These are phyloP conservation scores for Eospalax fontanierii DNA, from an alignment of 2,797 vertebrate genomes.

Conservation along the genomic window DNA sequence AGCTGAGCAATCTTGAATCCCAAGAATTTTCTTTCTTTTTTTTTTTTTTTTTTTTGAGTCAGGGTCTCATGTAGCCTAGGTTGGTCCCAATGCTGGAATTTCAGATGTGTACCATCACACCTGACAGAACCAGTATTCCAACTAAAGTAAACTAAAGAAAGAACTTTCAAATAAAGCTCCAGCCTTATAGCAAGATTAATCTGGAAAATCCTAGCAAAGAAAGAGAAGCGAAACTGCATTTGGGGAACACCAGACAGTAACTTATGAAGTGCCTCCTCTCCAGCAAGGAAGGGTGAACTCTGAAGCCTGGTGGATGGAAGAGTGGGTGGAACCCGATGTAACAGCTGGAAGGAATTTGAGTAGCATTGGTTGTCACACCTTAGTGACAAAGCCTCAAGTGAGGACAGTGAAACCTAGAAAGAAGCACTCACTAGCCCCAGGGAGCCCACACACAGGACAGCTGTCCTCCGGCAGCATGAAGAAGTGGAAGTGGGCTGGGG, in stretches of 20 bases:
- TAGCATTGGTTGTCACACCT: not conserved
- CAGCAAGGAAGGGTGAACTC: not conserved
- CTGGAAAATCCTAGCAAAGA: constrained; percentile 18
- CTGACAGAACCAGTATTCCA: not conserved
- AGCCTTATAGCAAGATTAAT: not conserved
- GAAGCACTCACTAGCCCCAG: not conserved
- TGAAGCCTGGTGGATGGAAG: not conserved
- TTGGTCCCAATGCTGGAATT: not conserved
- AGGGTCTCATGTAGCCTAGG: too few relatives aligned
- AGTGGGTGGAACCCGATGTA: not conserved
- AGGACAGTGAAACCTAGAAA: not conserved
- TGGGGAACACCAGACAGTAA: not conserved
- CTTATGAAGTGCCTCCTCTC: not conserved
- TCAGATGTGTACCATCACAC: not conserved
- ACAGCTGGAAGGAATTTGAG: not conserved
- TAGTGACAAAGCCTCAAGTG: not conserved
- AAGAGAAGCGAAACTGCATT: not conserved
- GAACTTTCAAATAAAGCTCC: not conserved
- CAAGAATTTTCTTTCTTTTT: too few relatives aligned
- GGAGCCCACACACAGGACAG: not conserved
- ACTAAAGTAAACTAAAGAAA: not conserved
- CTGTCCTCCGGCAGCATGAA: not conserved
- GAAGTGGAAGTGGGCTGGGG: not conserved
- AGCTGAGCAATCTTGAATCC: not conserved
- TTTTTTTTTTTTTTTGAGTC: too few relatives aligned